Evolutionary conservation across 2,113 vertebrate genomes (phyloP).

Genomic region (Erythrocercus mccallii): DNA sequence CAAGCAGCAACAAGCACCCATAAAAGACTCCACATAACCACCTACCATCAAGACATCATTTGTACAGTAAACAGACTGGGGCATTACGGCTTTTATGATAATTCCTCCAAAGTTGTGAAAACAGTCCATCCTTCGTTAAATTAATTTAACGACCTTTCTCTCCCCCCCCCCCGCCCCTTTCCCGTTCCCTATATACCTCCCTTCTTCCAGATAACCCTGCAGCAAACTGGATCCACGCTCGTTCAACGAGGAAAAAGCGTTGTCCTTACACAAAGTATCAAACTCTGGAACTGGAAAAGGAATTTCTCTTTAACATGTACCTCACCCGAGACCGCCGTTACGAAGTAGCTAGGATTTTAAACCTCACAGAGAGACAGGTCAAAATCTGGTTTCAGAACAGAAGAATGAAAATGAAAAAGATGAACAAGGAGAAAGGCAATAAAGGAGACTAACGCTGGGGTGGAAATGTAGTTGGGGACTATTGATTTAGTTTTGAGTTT

Average conservation of each 20-base stretch:
- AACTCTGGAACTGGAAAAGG: slow-evolving; percentile 97
- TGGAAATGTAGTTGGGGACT: background rate
- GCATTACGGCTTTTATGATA: slow-evolving; percentile 79
- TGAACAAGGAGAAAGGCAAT: slow-evolving; percentile 91
- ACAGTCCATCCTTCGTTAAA: slow-evolving; percentile 77
- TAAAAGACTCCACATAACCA: slow-evolving; percentile 81
- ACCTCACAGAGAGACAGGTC: slow-evolving; percentile 97
- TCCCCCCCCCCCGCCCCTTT: background rate
- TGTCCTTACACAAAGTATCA: slow-evolving; percentile 99
- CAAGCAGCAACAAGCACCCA: slow-evolving; percentile 82
- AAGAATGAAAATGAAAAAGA: slow-evolving; percentile 99
- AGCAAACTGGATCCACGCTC: slow-evolving; percentile 98
- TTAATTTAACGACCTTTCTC: slow-evolving; percentile 73
- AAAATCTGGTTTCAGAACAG: slow-evolving; percentile 99
- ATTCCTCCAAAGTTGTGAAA: slow-evolving; percentile 76
- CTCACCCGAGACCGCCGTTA: slow-evolving; percentile 95
- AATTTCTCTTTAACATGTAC: slow-evolving; percentile 99
- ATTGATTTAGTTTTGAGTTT: background rate
- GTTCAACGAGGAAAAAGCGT: slow-evolving; percentile 95
- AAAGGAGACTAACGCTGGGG: slow-evolving; percentile 80
- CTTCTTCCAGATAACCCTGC: slow-evolving; percentile 90
- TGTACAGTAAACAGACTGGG: slow-evolving; percentile 76
- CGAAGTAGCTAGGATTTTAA: slow-evolving; percentile 95
- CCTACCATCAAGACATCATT: slow-evolving; percentile 76
- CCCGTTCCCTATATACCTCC: slow-evolving; percentile 43